Evolutionary conservation across 2,797 vertebrate species (phyloP).

Genomic region (Acropternis orthonyx): DNA sequence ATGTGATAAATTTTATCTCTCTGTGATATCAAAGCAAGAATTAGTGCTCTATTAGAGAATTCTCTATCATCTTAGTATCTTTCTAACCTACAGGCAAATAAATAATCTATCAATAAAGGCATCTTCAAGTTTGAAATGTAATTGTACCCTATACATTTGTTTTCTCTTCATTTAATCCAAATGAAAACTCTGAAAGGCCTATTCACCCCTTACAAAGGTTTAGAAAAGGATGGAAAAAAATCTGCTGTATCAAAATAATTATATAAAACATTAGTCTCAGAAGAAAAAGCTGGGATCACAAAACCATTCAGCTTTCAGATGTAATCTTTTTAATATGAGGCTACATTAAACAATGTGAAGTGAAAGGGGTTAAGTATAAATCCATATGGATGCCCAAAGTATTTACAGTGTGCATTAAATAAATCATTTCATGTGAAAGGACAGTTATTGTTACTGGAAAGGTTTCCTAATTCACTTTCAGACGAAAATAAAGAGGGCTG

Average conservation of each 20-base stretch:
- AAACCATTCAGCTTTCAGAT: slow-evolving; percentile 37
- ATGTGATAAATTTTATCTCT: neutral
- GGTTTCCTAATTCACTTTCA: slow-evolving; percentile 71
- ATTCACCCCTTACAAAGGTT: slow-evolving; percentile 3
- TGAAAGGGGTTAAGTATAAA: slow-evolving; percentile 63
- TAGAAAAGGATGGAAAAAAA: neutral
- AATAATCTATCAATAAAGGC: neutral
- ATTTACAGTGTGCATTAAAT: slow-evolving; percentile 50
- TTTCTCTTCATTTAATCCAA: slow-evolving; percentile 2
- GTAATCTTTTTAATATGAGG: slow-evolving; percentile 52
- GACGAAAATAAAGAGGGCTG: slow-evolving; percentile 79
- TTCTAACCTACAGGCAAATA: slow-evolving; percentile 13
- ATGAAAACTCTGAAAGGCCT: slow-evolving; percentile 10
- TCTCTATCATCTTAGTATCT: neutral
- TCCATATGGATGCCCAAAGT: slow-evolving; percentile 44
- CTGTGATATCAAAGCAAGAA: neutral
- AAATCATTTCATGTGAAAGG: slow-evolving; percentile 64
- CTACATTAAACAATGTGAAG: slow-evolving; percentile 56
- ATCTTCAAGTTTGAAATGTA: neutral
- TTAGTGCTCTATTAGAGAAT: neutral
- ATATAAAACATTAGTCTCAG: slow-evolving; percentile 40
- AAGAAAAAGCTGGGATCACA: slow-evolving; percentile 38
- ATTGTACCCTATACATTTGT: neutral
- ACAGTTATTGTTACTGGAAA: slow-evolving; percentile 67
- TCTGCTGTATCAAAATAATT: slow-evolving; percentile 50